Percentiles rank a stretch among this genome's conserved stretches.
phyloP scores from a whole-genome alignment of 2,888 invertebrate genomes.

The Cosmia pyralina region DNA sequence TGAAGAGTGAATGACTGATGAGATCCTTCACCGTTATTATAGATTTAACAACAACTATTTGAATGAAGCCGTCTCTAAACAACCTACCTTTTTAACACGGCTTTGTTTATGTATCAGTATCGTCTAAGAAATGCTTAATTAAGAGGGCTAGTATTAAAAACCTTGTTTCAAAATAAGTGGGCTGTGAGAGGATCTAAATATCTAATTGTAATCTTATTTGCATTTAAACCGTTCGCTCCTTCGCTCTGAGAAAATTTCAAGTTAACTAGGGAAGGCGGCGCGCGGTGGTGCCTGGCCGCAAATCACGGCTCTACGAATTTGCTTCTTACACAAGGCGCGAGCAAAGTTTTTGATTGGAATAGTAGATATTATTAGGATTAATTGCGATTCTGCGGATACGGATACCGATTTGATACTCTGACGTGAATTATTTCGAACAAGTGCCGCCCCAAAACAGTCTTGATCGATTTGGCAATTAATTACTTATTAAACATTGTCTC shows the following conservation, averaged over 20 bases:
- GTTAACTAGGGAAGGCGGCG: conserved; percentile 66
- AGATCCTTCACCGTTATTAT: not conserved
- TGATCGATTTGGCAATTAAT: conserved; percentile 1
- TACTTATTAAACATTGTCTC: not conserved
- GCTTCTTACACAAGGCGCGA: conserved; percentile 59
- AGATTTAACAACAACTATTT: not conserved
- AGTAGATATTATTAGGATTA: conserved; percentile 63
- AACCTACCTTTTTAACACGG: conserved; percentile 45
- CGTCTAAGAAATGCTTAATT: conserved; percentile 71
- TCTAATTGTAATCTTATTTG: conserved; percentile 82
- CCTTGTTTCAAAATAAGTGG: conserved; percentile 75
- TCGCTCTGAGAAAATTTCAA: conserved; percentile 68
- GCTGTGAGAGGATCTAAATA: conserved; percentile 77
- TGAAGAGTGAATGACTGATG: not conserved
- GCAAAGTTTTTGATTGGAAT: conserved; percentile 65
- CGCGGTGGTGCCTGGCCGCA: conserved; percentile 56
- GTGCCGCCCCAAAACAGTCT: not conserved
- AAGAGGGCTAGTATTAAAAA: conserved; percentile 74
- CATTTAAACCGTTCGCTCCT: conserved; percentile 77
- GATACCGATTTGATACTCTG: conserved; percentile 37
- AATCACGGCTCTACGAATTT: conserved; percentile 69
- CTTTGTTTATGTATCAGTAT: conserved; percentile 51
- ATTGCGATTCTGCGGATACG: conserved; percentile 46
- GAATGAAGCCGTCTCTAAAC: conserved; percentile 5
- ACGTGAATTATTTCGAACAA: conserved; percentile 15